Conservation (phyloP, 2,888 invertebrate species). For the Leucania comma region DNA sequence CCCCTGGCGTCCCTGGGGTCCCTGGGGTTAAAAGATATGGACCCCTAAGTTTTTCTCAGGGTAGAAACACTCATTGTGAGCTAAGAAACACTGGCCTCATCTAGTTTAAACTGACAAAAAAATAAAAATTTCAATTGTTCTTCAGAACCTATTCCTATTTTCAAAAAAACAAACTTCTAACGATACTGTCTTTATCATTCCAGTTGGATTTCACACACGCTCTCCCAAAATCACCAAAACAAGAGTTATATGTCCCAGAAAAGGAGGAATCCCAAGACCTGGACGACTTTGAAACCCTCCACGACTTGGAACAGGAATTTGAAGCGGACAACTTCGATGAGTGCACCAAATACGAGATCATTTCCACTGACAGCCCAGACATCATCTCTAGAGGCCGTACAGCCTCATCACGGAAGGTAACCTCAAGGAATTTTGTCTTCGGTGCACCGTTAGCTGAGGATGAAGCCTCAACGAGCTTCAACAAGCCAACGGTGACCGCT, state of each 20-base stretch:
- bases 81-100: no score
- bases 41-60: no score
- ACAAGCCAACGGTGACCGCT: conserved; percentile 74
- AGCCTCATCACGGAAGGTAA: conserved; percentile 78
- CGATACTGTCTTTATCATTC: conserved; percentile 49
- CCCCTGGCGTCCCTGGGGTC: no score
- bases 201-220: conserved; percentile 85
- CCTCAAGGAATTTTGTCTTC: conserved; percentile 82
- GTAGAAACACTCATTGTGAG: no score
- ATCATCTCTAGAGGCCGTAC: conserved; percentile 83
- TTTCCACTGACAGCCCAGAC: conserved; percentile 87
- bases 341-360: conserved; percentile 88
- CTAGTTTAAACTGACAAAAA: no score
- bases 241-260: conserved; percentile 75
- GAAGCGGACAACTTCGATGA: conserved; percentile 83
- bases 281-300: conserved; percentile 81
- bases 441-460: conserved; percentile 84
- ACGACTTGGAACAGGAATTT: conserved; percentile 87
- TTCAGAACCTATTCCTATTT: neutral
- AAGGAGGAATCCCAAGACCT: conserved; percentile 73
- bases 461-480: conserved; percentile 86
- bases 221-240: conserved; percentile 71
- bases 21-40: no score
- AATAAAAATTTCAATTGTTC: no score
- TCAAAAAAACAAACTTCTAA: neutral